Evolutionary conservation across 2,797 vertebrate species (phyloP).

Genomic region (Gorsachius magnificus): DNA sequence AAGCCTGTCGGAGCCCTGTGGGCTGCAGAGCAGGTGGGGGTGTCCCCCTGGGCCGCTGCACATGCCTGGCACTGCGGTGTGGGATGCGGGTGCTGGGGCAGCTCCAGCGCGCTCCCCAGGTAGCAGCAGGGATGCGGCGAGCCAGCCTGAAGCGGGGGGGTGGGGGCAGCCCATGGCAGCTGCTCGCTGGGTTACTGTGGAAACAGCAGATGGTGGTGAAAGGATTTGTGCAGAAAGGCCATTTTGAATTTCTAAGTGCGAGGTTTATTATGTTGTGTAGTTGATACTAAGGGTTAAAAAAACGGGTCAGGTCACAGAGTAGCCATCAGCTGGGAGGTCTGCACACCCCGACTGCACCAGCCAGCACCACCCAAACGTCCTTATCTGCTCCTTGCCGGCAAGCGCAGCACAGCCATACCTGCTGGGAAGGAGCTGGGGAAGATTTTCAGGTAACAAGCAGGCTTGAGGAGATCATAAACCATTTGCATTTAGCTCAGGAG

Average conservation of each 20-base stretch:
- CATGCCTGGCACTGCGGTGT: accelerated
- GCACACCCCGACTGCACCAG: not conserved
- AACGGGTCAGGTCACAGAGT: not conserved
- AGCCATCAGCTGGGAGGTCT: not conserved
- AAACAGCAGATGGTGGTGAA: not conserved
- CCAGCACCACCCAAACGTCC: not conserved
- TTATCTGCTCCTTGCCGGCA: not conserved
- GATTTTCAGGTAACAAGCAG: not conserved
- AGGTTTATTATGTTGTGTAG: not conserved
- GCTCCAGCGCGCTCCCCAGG: not conserved
- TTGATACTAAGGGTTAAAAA: not conserved
- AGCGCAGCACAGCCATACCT: not conserved
- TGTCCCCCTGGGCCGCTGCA: not conserved
- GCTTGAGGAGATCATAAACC: not conserved
- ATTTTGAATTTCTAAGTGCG: not conserved
- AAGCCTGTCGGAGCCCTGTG: not conserved
- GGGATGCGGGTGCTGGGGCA: not conserved
- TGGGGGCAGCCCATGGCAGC: not conserved
- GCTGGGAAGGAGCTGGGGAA: not conserved
- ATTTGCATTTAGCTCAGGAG: not conserved
- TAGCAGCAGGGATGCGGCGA: not conserved
- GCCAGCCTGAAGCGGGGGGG: not conserved
- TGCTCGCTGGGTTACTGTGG: not conserved
- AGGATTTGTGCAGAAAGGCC: not conserved
- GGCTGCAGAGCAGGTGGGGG: not conserved